Evolutionary conservation across 1,140 invertebrate species (phyloP), one percentile per base, ranked within the genome.

Genomic region (Aphidius ervi): DNA sequence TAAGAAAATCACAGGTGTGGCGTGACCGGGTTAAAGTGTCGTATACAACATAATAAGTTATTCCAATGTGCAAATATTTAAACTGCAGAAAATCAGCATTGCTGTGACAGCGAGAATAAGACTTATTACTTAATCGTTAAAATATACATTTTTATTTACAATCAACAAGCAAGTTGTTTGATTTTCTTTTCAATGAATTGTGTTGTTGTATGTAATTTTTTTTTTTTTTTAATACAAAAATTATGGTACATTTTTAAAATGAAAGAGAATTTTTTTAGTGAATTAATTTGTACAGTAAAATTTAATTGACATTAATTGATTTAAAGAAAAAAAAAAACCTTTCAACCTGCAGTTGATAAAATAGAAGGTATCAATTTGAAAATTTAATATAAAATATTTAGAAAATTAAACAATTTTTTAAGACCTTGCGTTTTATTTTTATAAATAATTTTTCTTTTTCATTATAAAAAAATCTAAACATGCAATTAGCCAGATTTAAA

Each of bases 101-200:
- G 60, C 55, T 57, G 55, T 62, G 47, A 62, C 55, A 62, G 55
- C 47, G 55, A 48, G 55, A 62, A 62, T 61, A 61, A 61, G 54
- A 61, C 47, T 61, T 61, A 61, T 52, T 57, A 50, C 60, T 31
- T 31, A 31, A 31, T 57, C 48, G 47, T 46, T 56, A 52, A 43
- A 50, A 45, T 7, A 39, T 16, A 57, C 46, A 48, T 56, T 40
- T 31, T 31, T 31, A 31, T 31, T 31, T 31, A 31, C 55, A 53
- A 50, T 20, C 5, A 57, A 46, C 42, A 16, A 52, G 52, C 60
- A 57, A 62, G 55, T 62, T 62, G 60, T 42, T 62, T 20, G 16
- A 50, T 52, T 62, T 31, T n/a, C 45, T 2, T 10, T 40, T 39
- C 10, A 42, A 54, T 54, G 42, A 52, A 52, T 23, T 20, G 20